phyloP scores from a whole-genome alignment of 2,888 invertebrate species.

The Drosophila multiciliata region DNA sequence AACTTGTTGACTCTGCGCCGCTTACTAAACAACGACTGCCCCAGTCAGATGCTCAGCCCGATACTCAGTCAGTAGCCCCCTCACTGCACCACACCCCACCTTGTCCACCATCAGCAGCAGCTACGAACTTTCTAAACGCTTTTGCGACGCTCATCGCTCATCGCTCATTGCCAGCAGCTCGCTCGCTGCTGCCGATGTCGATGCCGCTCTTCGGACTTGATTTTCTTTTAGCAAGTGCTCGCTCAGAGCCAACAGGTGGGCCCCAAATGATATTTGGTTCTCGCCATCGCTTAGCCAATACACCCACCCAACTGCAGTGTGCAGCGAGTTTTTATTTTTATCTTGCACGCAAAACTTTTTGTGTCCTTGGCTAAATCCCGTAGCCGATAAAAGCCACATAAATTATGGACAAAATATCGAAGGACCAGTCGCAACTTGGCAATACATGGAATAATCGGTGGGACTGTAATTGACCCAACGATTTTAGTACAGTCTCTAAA shows the following conservation, averaged over 20 bases:
- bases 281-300: constrained; percentile 30
- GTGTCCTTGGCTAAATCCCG: background rate
- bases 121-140: constrained; percentile 61
- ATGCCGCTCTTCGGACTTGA: constrained; percentile 30
- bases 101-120: background rate
- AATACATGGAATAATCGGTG: background rate
- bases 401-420: background rate
- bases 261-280: background rate
- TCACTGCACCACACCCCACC: background rate
- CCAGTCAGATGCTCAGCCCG: constrained; percentile 31
- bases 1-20: constrained; percentile 76
- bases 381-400: background rate
- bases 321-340: background rate
- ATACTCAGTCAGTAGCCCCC: constrained; percentile 13
- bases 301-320: constrained; percentile 14
- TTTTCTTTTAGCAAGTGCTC: constrained; percentile 49
- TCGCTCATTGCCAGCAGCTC: constrained; percentile 14
- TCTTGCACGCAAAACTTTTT: constrained; percentile 8
- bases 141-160: constrained; percentile 48
- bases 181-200: constrained; percentile 9
- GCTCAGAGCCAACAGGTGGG: constrained; percentile 42
- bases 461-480: background rate
- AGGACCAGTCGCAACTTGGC: background rate
- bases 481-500: background rate
- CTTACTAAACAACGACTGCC: constrained; percentile 63